Evolutionary conservation across 2,888 invertebrate species (phyloP), one percentile per base, ranked within the genome.

Genomic region (Cheilosia urbana): DNA sequence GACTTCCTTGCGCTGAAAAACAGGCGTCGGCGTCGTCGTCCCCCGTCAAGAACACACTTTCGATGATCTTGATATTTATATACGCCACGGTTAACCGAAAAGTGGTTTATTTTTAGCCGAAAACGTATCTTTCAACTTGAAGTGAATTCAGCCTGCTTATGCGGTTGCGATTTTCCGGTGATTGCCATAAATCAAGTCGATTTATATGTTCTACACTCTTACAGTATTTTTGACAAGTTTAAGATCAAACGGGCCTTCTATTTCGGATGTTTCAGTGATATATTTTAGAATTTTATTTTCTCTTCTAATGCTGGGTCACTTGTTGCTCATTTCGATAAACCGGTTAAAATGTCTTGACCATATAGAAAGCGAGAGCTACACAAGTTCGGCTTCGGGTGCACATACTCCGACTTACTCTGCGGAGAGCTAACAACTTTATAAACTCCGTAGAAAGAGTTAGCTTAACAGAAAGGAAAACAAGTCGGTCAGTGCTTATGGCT

Each of bases 11-110:
- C 37, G 80, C 60, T 53, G 21, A 65, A 76, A 60, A 47, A 37
- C 62, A 57, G 55, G 45, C 68, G 45, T 55, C 77, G 17, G 45
- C 68, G 53, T 55, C 77, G 30, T 37, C 49, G 62, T 19, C 58
- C 72, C 34, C 45, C 34, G 47, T 58, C 58, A 65, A 80, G 68
- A 60, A 49, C 21, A 76, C 75, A 85, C 81, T 81, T 81, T 85
- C 81, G 80, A 55, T 72, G 85, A 85, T 81, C 76, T 85, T 85
- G 76, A 76, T 76, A 55, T 57, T 69, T 63, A 45, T 63, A 45
- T 58, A 27, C 53, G 63, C 65, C 13, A 37, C 55, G 65, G 55
- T 57, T 60, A 40, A 63, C 62, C 42, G 57, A 60, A 24, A 42
- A 66, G 49, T 17, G 19, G 24, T 71, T 66, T 83, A 83, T 68